phyloP scores from a whole-genome alignment of 2,113 vertebrate species.

The Festucalex cinctus region DNA sequence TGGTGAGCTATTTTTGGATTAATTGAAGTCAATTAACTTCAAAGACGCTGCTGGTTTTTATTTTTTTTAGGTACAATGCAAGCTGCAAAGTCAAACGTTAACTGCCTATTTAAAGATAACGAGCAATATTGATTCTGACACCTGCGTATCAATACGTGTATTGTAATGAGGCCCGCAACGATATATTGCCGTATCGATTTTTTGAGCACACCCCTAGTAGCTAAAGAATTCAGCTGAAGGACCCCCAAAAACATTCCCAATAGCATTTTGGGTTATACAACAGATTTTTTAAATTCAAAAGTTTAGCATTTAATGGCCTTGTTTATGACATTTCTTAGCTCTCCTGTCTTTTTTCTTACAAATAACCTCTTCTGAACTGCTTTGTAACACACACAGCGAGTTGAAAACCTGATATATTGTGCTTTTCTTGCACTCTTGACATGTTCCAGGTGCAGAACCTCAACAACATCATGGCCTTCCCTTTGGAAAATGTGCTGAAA shows the following conservation, averaged over 20 bases:
- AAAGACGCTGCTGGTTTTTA: too few relatives aligned
- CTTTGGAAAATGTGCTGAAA: conserved; percentile 90
- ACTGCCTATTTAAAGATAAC: too few relatives aligned
- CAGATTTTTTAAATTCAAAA: not conserved
- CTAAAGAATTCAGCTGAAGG: not conserved
- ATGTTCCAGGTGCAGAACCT: conserved; percentile 87
- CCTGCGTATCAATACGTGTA: too few relatives aligned
- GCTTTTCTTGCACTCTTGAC: conserved; percentile 11
- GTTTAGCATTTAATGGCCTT: not conserved
- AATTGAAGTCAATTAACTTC: too few relatives aligned
- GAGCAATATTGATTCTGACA: too few relatives aligned
- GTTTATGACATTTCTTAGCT: not conserved
- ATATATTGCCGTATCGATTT: too few relatives aligned
- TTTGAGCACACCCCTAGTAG: too few relatives aligned
- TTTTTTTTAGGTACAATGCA: too few relatives aligned
- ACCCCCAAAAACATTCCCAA: not conserved
- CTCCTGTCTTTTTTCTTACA: not conserved
- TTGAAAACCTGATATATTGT: not conserved
- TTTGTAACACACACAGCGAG: not conserved
- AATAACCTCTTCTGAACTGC: not conserved
- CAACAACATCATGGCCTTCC: conserved; percentile 94
- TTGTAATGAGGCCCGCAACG: too few relatives aligned
- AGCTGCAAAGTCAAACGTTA: too few relatives aligned
- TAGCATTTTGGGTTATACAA: not conserved
- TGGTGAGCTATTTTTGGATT: too few relatives aligned